phyloP scores from a whole-genome alignment of 2,888 invertebrate genomes.

The Dorcus hopei region DNA sequence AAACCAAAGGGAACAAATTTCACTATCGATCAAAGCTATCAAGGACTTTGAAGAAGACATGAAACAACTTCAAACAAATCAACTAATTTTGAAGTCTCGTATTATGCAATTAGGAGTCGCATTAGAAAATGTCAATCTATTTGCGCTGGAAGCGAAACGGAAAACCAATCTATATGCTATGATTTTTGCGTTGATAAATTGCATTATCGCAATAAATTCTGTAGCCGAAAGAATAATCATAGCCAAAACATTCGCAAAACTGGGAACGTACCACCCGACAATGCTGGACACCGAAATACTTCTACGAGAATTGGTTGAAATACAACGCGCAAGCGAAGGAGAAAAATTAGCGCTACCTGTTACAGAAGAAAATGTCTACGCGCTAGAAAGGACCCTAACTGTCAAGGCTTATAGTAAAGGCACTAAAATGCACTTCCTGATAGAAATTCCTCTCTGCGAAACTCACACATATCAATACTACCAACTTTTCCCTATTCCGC shows the following conservation, averaged over 20 bases:
- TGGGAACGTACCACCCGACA: not conserved
- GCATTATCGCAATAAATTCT: not conserved
- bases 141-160: not conserved
- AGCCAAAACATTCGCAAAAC: not conserved
- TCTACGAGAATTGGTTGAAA: no score
- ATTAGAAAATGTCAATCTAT: not conserved
- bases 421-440: not conserved
- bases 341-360: not conserved
- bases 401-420: not conserved
- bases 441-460: not conserved
- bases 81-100: no score
- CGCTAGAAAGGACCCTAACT: not conserved
- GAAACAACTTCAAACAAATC: no score
- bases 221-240: not conserved
- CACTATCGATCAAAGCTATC: no score
- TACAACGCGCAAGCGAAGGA: not conserved
- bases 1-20: no score
- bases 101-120: not conserved
- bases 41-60: no score
- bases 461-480: not conserved
- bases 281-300: no score
- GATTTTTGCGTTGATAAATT: not conserved
- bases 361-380: not conserved
- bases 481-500: not conserved
- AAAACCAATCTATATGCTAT: not conserved